Conservation (phyloP, 1,140 invertebrate genomes). For the Drosophila rhopaloa region DNA sequence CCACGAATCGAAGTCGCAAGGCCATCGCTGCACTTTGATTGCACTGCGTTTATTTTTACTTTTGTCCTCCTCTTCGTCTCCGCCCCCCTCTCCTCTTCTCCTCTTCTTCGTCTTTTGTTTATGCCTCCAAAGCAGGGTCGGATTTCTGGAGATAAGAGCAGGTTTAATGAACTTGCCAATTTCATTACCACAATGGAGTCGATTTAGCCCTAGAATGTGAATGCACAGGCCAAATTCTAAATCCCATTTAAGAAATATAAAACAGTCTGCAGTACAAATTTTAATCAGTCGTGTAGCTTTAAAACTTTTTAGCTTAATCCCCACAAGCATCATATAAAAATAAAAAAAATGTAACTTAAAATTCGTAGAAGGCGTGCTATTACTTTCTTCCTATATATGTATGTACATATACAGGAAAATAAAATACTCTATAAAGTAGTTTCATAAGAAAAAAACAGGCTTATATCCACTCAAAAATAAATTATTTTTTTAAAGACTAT, state of each 20-base stretch:
- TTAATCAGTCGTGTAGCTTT: no score
- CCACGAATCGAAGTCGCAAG: conserved; percentile 49
- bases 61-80: conserved; percentile 34
- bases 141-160: conserved; percentile 57
- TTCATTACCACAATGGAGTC: conserved; percentile 49
- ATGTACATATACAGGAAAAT: no score
- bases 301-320: no score
- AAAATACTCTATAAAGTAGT: no score
- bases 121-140: conserved; percentile 51
- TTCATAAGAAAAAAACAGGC: no score
- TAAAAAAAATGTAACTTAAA: no score
- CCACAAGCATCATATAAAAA: no score
- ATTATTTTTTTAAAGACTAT: no score
- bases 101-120: conserved; percentile 48
- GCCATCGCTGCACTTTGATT: conserved; percentile 68
- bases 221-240: not conserved
- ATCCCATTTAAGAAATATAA: not conserved
- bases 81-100: not conserved
- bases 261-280: no score
- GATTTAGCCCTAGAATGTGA: not conserved
- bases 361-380: no score
- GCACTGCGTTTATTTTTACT: conserved; percentile 66
- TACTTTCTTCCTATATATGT: no score
- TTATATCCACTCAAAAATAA: no score
- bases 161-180: conserved; percentile 75